These are phyloP conservation scores for Bombyx mandarina DNA, from an alignment of 1,140 invertebrate species.

Conservation along the genomic window DNA sequence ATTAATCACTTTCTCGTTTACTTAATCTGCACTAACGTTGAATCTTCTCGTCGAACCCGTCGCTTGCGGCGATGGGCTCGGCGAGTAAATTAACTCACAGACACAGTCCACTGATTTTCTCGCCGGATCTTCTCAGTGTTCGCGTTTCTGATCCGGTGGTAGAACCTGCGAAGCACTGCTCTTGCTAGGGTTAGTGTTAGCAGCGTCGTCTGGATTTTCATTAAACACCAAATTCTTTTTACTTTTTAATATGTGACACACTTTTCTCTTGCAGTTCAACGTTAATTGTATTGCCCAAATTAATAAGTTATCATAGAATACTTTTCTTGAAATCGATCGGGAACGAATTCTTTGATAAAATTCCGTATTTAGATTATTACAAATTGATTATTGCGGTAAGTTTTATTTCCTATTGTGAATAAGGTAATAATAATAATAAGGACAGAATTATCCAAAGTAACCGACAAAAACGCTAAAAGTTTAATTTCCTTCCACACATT, in stretches of 20 bases:
- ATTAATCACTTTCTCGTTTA: no score
- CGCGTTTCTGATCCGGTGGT: no score
- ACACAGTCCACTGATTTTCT: no score
- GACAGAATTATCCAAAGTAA: background rate
- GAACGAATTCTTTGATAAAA: background rate
- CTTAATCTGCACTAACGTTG: no score
- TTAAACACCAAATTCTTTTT: background rate
- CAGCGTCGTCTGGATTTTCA: background rate
- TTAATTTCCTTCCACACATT: background rate
- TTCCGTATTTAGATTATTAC: conserved; percentile 2
- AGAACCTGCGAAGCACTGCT: no score
- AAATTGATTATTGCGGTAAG: conserved; percentile 1
- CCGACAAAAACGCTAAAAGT: no score
- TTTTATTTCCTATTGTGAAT: background rate
- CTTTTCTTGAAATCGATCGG: background rate
- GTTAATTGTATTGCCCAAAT: conserved; percentile 1
- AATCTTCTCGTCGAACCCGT: no score
- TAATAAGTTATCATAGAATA: conserved; percentile 1
- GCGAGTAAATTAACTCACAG: no score
- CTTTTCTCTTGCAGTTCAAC: conserved; percentile 1
- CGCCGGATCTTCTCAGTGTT: no score
- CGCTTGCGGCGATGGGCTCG: no score
- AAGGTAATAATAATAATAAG: background rate
- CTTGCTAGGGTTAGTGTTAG: no score
- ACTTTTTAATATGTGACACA: background rate